phyloP scores from a whole-genome alignment of 2,888 invertebrate genomes.

The Geophilus truncorum region DNA sequence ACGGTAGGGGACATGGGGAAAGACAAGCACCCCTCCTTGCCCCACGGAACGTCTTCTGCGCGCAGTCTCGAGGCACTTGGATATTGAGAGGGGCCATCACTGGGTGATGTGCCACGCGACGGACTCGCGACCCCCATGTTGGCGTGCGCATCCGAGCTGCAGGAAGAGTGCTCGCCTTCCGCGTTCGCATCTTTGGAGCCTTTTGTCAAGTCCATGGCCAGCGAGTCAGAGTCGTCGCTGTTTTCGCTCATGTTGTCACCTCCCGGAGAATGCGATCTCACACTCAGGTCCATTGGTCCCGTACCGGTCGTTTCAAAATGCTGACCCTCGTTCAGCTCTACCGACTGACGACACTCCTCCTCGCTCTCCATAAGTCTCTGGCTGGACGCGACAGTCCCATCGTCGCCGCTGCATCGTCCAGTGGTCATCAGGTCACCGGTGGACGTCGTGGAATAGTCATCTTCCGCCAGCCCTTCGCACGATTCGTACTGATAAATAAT shows the following conservation, averaged over 20 bases:
- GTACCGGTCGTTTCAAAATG: conserved; percentile 32
- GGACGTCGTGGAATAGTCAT: conserved; percentile 30
- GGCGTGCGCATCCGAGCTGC: conserved; percentile 38
- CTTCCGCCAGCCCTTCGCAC: conserved; percentile 33
- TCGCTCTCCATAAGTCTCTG: conserved; percentile 38
- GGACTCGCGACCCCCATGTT: conserved; percentile 32
- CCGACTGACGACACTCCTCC: conserved; percentile 37
- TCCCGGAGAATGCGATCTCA: conserved; percentile 25
- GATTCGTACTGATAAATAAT: conserved; percentile 49
- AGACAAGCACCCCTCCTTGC: not conserved
- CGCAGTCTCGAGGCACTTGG: conserved; percentile 23
- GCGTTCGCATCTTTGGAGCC: conserved; percentile 32
- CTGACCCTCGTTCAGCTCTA: conserved; percentile 10
- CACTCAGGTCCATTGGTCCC: conserved; percentile 38
- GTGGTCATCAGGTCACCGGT: not conserved
- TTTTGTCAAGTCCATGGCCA: conserved; percentile 50
- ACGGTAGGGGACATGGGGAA: conserved; percentile 34
- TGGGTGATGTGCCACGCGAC: not conserved
- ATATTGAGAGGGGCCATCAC: not conserved
- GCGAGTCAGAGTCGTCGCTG: conserved; percentile 48
- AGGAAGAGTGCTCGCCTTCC: conserved; percentile 32
- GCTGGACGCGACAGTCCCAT: conserved; percentile 33
- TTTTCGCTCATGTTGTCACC: conserved; percentile 42
- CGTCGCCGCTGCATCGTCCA: conserved; percentile 12
- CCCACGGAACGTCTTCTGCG: conserved; percentile 2